Percentiles rank a stretch among this genome's conserved stretches.
phyloP scores from a whole-genome alignment of 2,888 invertebrate genomes.

The Xestoiulus laeticollis region DNA sequence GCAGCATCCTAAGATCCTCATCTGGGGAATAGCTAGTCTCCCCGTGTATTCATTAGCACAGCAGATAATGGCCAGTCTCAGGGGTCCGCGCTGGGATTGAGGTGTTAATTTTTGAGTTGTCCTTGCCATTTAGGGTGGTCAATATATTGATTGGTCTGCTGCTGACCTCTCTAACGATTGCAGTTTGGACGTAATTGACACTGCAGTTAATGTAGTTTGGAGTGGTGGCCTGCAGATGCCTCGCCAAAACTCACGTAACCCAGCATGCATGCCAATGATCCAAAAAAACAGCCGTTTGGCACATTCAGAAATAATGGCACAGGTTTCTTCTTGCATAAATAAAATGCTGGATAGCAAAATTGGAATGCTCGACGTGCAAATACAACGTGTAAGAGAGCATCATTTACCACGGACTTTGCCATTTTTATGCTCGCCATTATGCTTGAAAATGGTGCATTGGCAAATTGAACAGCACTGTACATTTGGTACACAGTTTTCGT shows the following conservation, averaged over 20 bases:
- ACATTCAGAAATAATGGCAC: slow-evolving; percentile 11
- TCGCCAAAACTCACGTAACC: slow-evolving; percentile 8
- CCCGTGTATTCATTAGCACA: slow-evolving; percentile 42
- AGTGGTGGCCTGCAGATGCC: slow-evolving; percentile 19
- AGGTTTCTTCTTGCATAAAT: slow-evolving; percentile 15
- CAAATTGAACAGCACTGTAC: background rate
- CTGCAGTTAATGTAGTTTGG: slow-evolving; percentile 46
- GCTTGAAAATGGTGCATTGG: background rate
- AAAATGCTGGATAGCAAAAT: background rate
- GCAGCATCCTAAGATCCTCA: slow-evolving; percentile 44
- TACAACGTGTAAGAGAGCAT: background rate
- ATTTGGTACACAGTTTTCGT: background rate
- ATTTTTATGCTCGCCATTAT: background rate
- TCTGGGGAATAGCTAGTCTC: slow-evolving; percentile 42
- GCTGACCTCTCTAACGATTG: slow-evolving; percentile 45
- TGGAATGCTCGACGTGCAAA: background rate
- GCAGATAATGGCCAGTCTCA: slow-evolving; percentile 11
- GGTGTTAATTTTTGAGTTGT: slow-evolving; percentile 50
- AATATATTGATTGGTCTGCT: slow-evolving; percentile 47
- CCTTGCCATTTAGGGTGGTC: slow-evolving; percentile 48
- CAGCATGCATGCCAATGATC: background rate
- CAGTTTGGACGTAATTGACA: slow-evolving; percentile 48
- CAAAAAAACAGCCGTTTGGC: background rate
- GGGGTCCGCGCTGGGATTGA: slow-evolving; percentile 39
- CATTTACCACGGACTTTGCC: background rate